Percentiles rank a stretch among this genome's conserved stretches.
Evolutionary conservation across 2,797 vertebrate genomes (phyloP).

Genomic region (Sitta carolinensis): DNA sequence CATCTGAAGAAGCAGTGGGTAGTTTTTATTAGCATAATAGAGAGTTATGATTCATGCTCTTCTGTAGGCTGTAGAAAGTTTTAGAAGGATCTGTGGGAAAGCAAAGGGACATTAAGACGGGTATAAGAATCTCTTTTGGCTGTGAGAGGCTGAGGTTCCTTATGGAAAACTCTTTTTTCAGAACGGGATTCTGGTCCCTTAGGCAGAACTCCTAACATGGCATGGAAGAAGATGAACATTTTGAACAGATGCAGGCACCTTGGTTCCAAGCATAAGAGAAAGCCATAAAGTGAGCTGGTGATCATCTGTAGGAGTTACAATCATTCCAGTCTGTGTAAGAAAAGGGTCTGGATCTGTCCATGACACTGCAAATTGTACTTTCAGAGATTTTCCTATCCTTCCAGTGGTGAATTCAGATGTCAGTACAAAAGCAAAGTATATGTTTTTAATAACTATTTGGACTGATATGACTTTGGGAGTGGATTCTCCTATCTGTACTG

Average conservation of each 20-base stretch:
- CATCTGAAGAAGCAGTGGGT: not conserved
- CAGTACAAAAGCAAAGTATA: not conserved
- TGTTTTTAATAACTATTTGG: not conserved
- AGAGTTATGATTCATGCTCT: not conserved
- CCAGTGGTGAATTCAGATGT: not conserved
- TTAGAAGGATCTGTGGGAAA: not conserved
- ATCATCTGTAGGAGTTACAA: not conserved
- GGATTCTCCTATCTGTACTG: not conserved
- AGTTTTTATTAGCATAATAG: not conserved
- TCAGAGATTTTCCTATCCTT: not conserved
- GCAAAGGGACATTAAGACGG: not conserved
- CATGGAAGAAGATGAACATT: not conserved
- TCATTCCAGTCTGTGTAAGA: not conserved
- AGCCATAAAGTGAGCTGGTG: not conserved
- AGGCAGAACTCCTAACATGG: not conserved
- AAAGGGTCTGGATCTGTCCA: not conserved
- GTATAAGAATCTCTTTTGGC: not conserved
- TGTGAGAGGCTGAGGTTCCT: not conserved
- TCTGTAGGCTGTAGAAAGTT: not conserved
- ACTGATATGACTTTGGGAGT: not conserved
- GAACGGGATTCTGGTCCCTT: not conserved
- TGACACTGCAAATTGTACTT: not conserved
- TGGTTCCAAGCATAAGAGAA: not conserved
- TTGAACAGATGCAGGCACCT: not conserved
- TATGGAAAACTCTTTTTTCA: not conserved